phyloP scores from a whole-genome alignment of 2,888 invertebrate species.

The Netelia virgata region DNA sequence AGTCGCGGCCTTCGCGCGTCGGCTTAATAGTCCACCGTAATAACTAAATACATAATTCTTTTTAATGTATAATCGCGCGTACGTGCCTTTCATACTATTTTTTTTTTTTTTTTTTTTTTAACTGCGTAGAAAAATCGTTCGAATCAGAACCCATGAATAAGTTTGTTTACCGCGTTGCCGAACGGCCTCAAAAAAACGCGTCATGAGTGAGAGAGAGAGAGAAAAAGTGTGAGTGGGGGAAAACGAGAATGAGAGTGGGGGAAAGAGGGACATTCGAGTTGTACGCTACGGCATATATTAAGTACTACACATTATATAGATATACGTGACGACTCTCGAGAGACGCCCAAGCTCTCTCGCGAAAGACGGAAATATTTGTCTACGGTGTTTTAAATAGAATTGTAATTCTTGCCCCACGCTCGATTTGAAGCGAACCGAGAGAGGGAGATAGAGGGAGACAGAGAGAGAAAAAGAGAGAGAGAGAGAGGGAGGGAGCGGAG shows the following conservation, averaged over 20 bases:
- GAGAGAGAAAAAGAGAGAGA: too few species aligned
- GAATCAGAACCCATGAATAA: constrained; percentile 31
- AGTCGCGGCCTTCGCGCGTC: not conserved
- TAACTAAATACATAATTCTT: constrained; percentile 2
- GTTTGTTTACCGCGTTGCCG: constrained; percentile 43
- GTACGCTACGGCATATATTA: not conserved
- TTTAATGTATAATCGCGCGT: not conserved
- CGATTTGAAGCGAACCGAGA: constrained; percentile 19
- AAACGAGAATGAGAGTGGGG: not conserved
- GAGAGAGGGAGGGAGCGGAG: not conserved
- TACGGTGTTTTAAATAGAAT: constrained; percentile 56
- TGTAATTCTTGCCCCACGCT: constrained; percentile 34
- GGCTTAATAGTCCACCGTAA: constrained; percentile 1
- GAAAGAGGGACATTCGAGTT: not conserved
- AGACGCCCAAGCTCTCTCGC: not conserved
- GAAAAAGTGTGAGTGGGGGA: not conserved
- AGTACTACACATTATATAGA: not conserved
- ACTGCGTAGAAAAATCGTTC: constrained; percentile 31
- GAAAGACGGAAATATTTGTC: constrained; percentile 53
- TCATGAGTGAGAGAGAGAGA: constrained; percentile 11
- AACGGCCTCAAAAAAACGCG: constrained; percentile 31
- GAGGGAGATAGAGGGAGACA: too few species aligned
- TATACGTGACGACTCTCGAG: not conserved
- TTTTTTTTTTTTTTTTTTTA: not conserved
- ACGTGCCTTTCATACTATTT: not conserved